These are phyloP conservation scores for Lycaena phlaeas DNA, from an alignment of 2,888 invertebrate species.

Conservation along the genomic window DNA sequence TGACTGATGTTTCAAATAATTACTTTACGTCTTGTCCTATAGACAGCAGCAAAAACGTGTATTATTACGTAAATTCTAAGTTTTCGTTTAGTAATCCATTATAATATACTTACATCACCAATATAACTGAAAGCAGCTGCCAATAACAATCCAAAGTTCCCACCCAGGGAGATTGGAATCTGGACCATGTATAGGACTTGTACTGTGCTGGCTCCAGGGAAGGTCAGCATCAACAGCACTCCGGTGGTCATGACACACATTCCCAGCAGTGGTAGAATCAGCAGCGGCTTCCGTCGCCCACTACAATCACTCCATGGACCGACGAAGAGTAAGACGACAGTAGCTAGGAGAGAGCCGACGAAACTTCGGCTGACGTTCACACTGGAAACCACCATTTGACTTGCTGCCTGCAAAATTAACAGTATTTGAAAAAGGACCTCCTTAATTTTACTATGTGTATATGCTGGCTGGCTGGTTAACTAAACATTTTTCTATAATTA, in stretches of 20 bases:
- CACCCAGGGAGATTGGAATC: constrained; percentile 79
- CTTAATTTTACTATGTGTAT: too few relatives aligned
- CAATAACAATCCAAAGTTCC: constrained; percentile 79
- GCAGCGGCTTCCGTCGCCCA: constrained; percentile 70
- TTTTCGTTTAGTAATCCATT: too few relatives aligned
- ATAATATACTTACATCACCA: constrained; percentile 76
- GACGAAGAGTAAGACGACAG: constrained; percentile 70
- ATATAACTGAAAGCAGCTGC: constrained; percentile 86
- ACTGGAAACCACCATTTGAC: constrained; percentile 75
- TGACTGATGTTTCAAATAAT: too few relatives aligned
- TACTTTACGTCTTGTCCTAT: too few relatives aligned
- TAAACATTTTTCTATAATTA: too few relatives aligned
- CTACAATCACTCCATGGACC: constrained; percentile 77
- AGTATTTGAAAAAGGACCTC: neutral
- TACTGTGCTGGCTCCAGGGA: constrained; percentile 52
- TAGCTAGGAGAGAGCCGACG: constrained; percentile 70
- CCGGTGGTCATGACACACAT: constrained; percentile 64
- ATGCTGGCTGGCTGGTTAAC: too few relatives aligned
- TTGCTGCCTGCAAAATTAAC: constrained; percentile 39
- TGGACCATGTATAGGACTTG: constrained; percentile 59
- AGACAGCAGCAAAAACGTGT: too few relatives aligned
- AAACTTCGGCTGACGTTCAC: constrained; percentile 77
- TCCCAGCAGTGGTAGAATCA: constrained; percentile 69
- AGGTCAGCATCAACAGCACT: constrained; percentile 51
- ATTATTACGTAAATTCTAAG: too few relatives aligned